Evolutionary conservation across 2,113 vertebrate genomes (phyloP), one percentile per base, ranked within the genome.

Genomic region (Pseudopipra pipra): DNA sequence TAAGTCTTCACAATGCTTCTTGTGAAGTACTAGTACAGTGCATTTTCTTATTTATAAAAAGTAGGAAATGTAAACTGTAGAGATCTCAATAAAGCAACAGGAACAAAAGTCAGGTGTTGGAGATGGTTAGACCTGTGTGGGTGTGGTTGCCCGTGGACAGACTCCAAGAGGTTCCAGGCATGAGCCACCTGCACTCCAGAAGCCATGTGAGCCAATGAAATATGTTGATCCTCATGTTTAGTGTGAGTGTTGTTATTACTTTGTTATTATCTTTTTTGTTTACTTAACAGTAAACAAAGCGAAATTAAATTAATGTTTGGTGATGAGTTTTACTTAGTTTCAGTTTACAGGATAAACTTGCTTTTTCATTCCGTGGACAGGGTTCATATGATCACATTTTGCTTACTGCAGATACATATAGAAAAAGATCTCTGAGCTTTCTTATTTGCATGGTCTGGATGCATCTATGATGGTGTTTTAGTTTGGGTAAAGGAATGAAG

Each of bases 61-160:
- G 15, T 17, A 51, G 39, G 41, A 74, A 73, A 37, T 22, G 30
- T 68, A 24, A 87, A 37, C 30, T 74, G 22, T 20, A 37, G 63
- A 35, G 27, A 55, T 71, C 43, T 94, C 43, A 46, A 5, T 54
- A 55, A 81, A 77, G 25, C 20, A 39, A 47, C 21, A 63, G 31
- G 20, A 62, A 28, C 24, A 73, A 73, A 75, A 63, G 44, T 28
- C n/a, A 61, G 4, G 4, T 46, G 43, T 82, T 67, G 31, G 31
- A 46, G 39, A 15, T 70, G 11, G 14, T 37, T 74, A 8, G 10
- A 2, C 21, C 51, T 81, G 2, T 44, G 15, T 9, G 8, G 10
- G 31, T 55, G 14, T 43, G 33, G 16, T 24, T 78, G 66, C 52
- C 25, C 9, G 12, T 0, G 0, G 21, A 25, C 9, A 12, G 49